A percentile compares a stretch with the other conserved stretches of the same genome.
Evolutionary conservation across 2,797 vertebrate genomes (phyloP).

Genomic region (Calcarius lapponicus): DNA sequence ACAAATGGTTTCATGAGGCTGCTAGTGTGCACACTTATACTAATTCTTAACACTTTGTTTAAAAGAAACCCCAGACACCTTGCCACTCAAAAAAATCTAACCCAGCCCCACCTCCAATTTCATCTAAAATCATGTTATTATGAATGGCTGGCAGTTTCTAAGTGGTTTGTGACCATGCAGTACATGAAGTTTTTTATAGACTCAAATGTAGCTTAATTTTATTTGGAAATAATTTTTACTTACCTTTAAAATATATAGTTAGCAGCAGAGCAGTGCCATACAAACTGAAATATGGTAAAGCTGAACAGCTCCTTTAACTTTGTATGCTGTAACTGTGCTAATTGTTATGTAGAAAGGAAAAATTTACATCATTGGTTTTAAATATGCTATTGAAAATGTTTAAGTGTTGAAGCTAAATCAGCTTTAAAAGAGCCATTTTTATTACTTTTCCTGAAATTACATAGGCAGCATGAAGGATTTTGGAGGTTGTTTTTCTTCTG

Average conservation of each 20-base stretch:
- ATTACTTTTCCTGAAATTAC: not conserved
- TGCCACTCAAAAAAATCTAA: not conserved
- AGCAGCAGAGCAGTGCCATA: not conserved
- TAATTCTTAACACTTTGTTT: not conserved
- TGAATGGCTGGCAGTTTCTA: not conserved
- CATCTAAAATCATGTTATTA: not conserved
- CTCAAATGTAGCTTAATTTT: not conserved
- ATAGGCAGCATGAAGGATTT: not conserved
- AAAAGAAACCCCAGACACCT: not conserved
- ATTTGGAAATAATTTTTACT: not conserved
- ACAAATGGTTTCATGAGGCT: not conserved
- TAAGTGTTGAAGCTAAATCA: not conserved
- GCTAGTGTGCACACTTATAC: not conserved
- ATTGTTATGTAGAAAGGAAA: not conserved
- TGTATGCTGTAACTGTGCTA: not conserved
- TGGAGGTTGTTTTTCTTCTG: not conserved
- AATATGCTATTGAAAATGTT: not conserved
- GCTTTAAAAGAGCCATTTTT: not conserved
- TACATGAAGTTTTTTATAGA: not conserved
- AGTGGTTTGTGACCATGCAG: not conserved
- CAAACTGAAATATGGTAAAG: not conserved
- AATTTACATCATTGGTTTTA: not conserved
- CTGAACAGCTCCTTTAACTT: not conserved
- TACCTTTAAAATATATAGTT: not conserved
- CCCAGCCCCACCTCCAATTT: not conserved